Base-by-base conservation (phyloP, 2,888 invertebrate genomes). In the Phalera bucephala region DNA sequence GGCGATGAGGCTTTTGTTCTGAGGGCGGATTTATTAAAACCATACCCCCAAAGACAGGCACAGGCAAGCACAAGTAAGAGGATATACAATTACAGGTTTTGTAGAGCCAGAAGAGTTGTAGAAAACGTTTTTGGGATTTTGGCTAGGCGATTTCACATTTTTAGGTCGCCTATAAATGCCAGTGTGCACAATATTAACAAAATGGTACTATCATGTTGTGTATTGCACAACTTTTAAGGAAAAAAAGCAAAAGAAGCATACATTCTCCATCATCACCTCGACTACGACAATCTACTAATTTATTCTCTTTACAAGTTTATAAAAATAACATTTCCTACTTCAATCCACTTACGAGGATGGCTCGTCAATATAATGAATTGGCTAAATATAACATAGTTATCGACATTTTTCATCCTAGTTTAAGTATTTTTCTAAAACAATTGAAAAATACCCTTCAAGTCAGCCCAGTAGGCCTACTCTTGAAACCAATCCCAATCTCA, bases 1-100 rank as follows among this genome's bases (percentile, higher is more conserved):
- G 52, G 36, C 0, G 49, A 49, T 36, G 32, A 32, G 36, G 46
- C 48, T 22, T 52, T 46, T 33, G 30, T 39, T 5, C 15, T 45
- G 26, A 32, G 31, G 1, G 27, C 13, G 21, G 22, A 45, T 34
- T 22, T 47, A 8, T 38, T 51, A 38, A 45, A 45, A 29, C 48
- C 47, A 10, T 52, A 27, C 30, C 33, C 35, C 7, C 19, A 21
- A 13, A 22, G 22, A 22, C 9, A 6, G 7, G 2, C 3, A 3
- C 3, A 22, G 22, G 22, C 5, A 22, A 31, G 27, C n/a, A n/a
- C n/a, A n/a, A n/a, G n/a, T n/a, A n/a, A 23, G 12, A 31, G 11
- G 13, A 31, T 31, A 20, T 31, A 12, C 12, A 31, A 31, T 22
- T 23, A 31, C 13, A 21, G 31, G 11, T 22, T 31, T n/a, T 19